Evolutionary conservation across 2,113 vertebrate species (phyloP).

Genomic region (Oreamnos americanus): DNA sequence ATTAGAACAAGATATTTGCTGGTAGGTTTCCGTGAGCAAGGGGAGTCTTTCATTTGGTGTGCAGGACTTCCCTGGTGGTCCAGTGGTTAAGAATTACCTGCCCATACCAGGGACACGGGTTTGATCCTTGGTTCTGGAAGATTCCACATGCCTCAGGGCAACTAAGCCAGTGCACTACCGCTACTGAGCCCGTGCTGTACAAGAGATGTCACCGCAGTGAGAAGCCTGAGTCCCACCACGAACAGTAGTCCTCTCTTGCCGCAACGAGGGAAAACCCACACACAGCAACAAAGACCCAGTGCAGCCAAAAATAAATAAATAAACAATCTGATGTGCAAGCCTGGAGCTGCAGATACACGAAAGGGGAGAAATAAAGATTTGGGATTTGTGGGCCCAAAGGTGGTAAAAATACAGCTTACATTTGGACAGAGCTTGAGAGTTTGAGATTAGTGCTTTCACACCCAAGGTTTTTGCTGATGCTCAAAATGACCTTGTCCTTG

Average conservation of each 20-base stretch:
- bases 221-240: neutral
- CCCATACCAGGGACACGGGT: neutral
- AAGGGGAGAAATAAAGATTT: neutral
- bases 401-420: neutral
- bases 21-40: neutral
- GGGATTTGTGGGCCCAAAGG: neutral
- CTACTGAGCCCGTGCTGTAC: neutral
- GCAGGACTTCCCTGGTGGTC: neutral
- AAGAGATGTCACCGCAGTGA: neutral
- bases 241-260: neutral
- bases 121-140: neutral
- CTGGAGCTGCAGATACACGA: neutral
- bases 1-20: neutral
- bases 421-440: neutral
- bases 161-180: neutral
- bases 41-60: neutral
- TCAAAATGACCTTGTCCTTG: neutral
- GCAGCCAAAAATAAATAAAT: neutral
- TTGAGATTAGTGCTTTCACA: neutral
- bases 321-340: neutral
- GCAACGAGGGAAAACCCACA: neutral
- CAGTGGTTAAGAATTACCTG: neutral
- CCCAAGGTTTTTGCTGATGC: neutral
- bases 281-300: neutral
- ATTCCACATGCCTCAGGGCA: neutral